A percentile compares a stretch with the other conserved stretches of the same genome.
These are phyloP conservation scores for Chiridota heheva DNA, from an alignment of 35 echinoderm and acorn worm species.

Conservation along the genomic window DNA sequence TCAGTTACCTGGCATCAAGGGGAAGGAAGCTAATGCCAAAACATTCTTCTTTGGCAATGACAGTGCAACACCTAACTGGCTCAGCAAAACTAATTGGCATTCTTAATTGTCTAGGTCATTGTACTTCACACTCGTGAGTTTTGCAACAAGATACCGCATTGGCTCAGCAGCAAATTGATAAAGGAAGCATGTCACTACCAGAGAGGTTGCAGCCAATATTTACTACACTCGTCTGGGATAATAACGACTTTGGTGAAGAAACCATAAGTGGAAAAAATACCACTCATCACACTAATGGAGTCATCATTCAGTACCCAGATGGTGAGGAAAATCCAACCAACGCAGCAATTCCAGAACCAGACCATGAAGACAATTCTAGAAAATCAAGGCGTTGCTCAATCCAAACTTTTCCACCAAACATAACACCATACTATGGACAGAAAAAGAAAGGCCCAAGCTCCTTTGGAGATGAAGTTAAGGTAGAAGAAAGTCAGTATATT, in stretches of 20 bases:
- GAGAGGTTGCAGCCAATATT: slow-evolving; percentile 12
- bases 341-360: neutral
- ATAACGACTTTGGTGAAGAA: slow-evolving; percentile 73
- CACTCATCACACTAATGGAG: slow-evolving; percentile 58
- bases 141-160: slow-evolving; percentile 80
- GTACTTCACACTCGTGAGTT: slow-evolving; percentile 23
- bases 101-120: slow-evolving; percentile 70
- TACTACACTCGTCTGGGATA: slow-evolving; percentile 78
- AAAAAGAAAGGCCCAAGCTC: slow-evolving; percentile 1
- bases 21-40: slow-evolving; percentile 52
- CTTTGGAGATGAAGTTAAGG: neutral
- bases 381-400: slow-evolving; percentile 38
- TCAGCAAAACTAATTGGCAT: slow-evolving; percentile 67
- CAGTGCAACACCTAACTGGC: slow-evolving; percentile 70
- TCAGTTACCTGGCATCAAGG: slow-evolving; percentile 28
- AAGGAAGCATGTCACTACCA: slow-evolving; percentile 18
- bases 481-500: neutral
- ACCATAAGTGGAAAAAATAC: slow-evolving; percentile 57
- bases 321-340: neutral
- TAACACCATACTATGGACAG: slow-evolving; percentile 34
- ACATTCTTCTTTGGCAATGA: slow-evolving; percentile 54
- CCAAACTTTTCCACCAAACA: neutral
- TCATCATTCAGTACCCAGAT: slow-evolving; percentile 40
- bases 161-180: slow-evolving; percentile 32
- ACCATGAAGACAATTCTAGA: neutral